Evolutionary conservation across 2,113 vertebrate species (phyloP).

Genomic region (Ictalurus furcatus): DNA sequence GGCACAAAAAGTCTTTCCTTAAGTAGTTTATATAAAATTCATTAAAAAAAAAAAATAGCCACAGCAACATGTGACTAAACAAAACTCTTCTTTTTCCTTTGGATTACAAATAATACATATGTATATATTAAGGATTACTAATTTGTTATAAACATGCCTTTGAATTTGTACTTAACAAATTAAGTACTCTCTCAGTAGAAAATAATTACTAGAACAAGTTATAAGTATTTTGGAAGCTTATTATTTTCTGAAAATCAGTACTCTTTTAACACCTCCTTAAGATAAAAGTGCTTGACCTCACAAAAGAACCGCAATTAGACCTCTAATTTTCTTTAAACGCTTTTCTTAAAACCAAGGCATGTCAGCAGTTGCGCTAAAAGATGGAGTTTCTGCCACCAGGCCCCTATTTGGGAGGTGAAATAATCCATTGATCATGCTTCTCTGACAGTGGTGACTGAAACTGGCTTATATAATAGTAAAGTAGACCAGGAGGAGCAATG

Average conservation of each 20-base stretch:
- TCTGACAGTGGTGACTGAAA: background rate
- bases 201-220: background rate
- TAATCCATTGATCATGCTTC: conserved; percentile 2
- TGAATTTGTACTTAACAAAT: background rate
- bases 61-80: background rate
- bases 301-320: background rate
- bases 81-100: background rate
- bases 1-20: conserved; percentile 13
- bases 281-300: background rate
- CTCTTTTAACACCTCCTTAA: background rate
- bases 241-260: background rate
- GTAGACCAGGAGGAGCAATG: background rate
- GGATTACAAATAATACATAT: background rate
- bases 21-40: conserved; percentile 35
- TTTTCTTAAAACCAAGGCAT: conserved; percentile 6
- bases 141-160: background rate
- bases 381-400: background rate
- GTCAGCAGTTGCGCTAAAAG: background rate
- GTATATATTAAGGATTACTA: background rate
- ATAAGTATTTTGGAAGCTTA: background rate
- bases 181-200: background rate
- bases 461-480: background rate
- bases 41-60: background rate
- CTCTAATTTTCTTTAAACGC: background rate
- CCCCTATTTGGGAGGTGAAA: background rate